These are phyloP conservation scores for Lophotis ruficrista DNA, from an alignment of 2,113 vertebrate species.

Conservation along the genomic window DNA sequence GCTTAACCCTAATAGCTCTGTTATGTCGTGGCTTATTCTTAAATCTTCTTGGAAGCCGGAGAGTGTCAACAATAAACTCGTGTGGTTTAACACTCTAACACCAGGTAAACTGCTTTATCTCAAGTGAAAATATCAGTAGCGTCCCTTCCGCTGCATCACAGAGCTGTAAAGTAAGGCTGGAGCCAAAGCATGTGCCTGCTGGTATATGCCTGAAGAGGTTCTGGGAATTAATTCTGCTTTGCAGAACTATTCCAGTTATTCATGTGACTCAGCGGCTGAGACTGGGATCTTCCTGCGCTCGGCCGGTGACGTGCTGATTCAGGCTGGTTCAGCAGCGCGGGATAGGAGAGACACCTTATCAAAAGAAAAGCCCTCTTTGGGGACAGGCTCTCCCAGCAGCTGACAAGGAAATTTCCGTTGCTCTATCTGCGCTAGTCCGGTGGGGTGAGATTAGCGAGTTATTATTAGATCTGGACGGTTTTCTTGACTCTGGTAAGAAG, in stretches of 20 bases:
- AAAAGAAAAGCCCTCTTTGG: constrained; percentile 62
- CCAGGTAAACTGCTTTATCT: constrained; percentile 46
- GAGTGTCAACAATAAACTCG: constrained; percentile 33
- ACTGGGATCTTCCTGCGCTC: constrained; percentile 72
- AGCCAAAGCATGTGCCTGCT: constrained; percentile 70
- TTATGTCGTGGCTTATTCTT: constrained; percentile 33
- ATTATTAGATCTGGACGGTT: neutral
- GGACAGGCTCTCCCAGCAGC: constrained; percentile 17
- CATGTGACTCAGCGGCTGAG: constrained; percentile 81
- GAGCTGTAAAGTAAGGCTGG: constrained; percentile 59
- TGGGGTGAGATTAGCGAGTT: neutral
- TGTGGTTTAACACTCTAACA: constrained; percentile 9
- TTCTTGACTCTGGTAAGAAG: neutral
- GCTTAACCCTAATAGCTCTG: constrained; percentile 64
- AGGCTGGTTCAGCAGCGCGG: constrained; percentile 58
- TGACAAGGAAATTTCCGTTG: constrained; percentile 32
- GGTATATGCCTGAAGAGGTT: constrained; percentile 74
- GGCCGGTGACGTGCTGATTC: constrained; percentile 75
- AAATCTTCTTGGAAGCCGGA: constrained; percentile 49
- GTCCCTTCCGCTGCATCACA: constrained; percentile 34
- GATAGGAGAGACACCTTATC: constrained; percentile 70
- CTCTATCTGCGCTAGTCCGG: neutral
- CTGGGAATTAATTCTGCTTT: constrained; percentile 80
- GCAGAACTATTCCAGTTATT: constrained; percentile 82
- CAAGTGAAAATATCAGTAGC: neutral